A percentile compares a stretch with the other conserved stretches of the same genome.
phyloP scores from a whole-genome alignment of 2,797 vertebrate species.

The Typhlichthys subterraneus region DNA sequence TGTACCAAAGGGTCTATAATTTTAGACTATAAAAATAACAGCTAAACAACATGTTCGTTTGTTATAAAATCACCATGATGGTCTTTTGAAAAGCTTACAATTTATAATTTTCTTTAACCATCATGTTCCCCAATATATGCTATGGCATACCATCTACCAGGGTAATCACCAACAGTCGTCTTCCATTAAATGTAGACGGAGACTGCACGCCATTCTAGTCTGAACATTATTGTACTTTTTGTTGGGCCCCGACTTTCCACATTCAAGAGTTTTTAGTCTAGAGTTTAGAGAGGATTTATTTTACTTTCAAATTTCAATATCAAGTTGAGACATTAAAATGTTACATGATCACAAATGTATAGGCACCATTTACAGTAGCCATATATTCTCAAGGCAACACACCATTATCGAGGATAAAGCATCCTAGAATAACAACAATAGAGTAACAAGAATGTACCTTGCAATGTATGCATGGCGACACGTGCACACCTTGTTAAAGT shows the following conservation, averaged over 20 bases:
- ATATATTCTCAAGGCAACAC: neutral
- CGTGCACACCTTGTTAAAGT: slow-evolving; percentile 20
- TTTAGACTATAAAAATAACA: slow-evolving; percentile 56
- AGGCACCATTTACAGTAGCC: too few relatives aligned
- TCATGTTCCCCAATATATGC: neutral
- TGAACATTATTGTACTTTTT: slow-evolving; percentile 9
- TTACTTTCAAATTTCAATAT: neutral
- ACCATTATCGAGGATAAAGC: neutral
- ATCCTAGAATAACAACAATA: neutral
- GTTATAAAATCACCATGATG: slow-evolving; percentile 11
- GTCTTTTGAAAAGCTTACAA: slow-evolving; percentile 4
- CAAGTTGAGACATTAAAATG: neutral
- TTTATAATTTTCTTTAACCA: slow-evolving; percentile 23
- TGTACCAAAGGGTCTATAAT: slow-evolving; percentile 49
- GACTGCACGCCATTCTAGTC: slow-evolving; percentile 3
- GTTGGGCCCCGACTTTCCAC: slow-evolving; percentile 1
- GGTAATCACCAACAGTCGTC: neutral
- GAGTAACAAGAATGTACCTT: neutral
- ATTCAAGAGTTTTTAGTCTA: neutral
- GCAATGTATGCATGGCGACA: neutral
- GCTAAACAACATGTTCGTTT: slow-evolving; percentile 41
- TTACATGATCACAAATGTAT: too few relatives aligned
- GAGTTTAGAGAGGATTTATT: too few relatives aligned
- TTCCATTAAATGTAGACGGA: neutral
- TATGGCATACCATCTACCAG: too few relatives aligned